Evolutionary conservation across 1,140 invertebrate species (phyloP).

Genomic region (Bombus picipes): DNA sequence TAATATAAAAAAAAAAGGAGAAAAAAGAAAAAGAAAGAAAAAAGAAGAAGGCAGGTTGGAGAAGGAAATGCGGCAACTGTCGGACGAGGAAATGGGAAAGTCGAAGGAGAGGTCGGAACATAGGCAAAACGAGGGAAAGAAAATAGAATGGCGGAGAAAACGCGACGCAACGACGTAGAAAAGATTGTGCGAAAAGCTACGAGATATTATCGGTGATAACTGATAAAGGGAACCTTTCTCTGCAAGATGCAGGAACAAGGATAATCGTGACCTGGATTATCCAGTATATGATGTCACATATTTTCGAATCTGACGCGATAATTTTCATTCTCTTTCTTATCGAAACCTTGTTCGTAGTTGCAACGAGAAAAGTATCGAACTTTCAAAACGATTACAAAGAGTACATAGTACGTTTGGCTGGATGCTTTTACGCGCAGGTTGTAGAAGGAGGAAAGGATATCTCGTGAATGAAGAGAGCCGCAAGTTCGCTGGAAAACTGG

Average conservation of each 20-base stretch:
- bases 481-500: background rate
- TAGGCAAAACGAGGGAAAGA: background rate
- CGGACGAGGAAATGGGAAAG: conserved; percentile 39
- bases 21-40: accelerated
- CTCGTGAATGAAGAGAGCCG: background rate
- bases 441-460: background rate
- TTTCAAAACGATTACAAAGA: background rate
- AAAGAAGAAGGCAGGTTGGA: background rate
- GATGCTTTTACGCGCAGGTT: background rate
- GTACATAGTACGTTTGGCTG: background rate
- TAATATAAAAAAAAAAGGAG: background rate
- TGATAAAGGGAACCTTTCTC: background rate
- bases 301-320: background rate
- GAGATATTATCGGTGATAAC: conserved; percentile 35
- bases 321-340: no score
- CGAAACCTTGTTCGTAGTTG: no score
- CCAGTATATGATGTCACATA: background rate
- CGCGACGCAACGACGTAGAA: background rate
- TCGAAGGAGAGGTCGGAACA: background rate
- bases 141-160: conserved; percentile 23
- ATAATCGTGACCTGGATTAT: background rate
- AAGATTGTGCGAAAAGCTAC: conserved; percentile 24
- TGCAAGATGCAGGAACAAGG: background rate
- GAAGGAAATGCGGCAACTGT: conserved; percentile 21
- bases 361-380: background rate